These are phyloP conservation scores for Oxytorus armatus DNA, from an alignment of 2,888 invertebrate species.

Conservation along the genomic window DNA sequence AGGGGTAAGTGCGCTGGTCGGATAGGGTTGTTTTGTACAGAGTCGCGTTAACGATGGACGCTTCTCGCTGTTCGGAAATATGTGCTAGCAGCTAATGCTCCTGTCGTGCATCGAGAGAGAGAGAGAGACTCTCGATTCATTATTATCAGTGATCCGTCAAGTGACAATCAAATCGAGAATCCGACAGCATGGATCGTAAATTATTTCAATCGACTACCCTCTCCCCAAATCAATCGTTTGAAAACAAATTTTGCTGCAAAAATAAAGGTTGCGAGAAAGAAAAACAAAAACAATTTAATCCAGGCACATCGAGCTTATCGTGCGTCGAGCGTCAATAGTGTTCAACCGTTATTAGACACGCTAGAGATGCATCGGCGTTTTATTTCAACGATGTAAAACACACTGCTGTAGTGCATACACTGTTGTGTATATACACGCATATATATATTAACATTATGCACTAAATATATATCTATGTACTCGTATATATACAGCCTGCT, in stretches of 20 bases:
- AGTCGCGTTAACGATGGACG: conserved; percentile 58
- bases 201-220: background rate
- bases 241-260: background rate
- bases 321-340: conserved; percentile 7
- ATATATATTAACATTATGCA: background rate
- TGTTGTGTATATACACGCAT: too few species aligned
- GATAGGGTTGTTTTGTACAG: conserved; percentile 33
- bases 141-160: conserved; percentile 20
- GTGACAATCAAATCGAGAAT: conserved; percentile 12
- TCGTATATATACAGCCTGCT: conserved; percentile 14
- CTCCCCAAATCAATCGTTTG: background rate
- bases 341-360: conserved; percentile 53
- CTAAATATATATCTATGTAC: background rate
- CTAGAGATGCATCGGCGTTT: conserved; percentile 52
- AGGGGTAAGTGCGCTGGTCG: conserved; percentile 30
- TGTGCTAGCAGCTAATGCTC: background rate
- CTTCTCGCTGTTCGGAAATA: conserved; percentile 49
- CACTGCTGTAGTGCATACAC: conserved; percentile 22
- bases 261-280: background rate
- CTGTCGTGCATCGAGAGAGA: conserved; percentile 1
- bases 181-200: background rate
- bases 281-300: conserved; percentile 28
- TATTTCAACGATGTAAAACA: conserved; percentile 60
- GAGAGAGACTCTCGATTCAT: conserved; percentile 4
- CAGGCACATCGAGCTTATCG: conserved; percentile 20